These are phyloP conservation scores for Acanthoscelides obtectus DNA, from an alignment of 2,888 invertebrate genomes.

Conservation along the genomic window DNA sequence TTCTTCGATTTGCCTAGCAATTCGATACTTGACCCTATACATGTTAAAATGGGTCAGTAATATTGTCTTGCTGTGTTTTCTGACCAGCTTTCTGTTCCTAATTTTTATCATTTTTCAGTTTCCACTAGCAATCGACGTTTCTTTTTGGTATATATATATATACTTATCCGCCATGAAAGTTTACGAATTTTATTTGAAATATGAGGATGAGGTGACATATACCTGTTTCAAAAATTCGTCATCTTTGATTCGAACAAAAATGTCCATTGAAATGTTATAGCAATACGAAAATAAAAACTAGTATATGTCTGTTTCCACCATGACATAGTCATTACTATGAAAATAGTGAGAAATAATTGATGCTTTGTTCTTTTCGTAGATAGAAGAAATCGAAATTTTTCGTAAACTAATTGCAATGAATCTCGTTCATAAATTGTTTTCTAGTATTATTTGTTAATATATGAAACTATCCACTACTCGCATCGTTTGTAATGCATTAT, in stretches of 20 bases:
- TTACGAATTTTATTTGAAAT: no score
- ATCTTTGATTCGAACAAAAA: not conserved
- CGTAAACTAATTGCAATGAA: not conserved
- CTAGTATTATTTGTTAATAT: not conserved
- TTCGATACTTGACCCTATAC: no score
- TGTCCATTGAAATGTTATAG: not conserved
- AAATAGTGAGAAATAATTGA: not conserved
- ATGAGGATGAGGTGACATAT: no score
- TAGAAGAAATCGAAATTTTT: not conserved
- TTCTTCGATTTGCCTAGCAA: no score
- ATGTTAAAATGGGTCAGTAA: no score
- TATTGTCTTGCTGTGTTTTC: no score
- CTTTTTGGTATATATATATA: no score
- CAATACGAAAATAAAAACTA: not conserved
- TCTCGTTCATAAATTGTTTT: not conserved
- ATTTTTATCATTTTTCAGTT: no score
- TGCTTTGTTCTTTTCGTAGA: not conserved
- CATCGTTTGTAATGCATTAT: no score
- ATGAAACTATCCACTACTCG: not conserved
- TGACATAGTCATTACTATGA: not conserved
- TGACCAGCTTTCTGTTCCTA: no score
- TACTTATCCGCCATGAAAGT: no score
- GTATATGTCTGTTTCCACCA: not conserved
- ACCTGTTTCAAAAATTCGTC: not conserved
- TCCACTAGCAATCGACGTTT: no score